Conservation (phyloP, 2,797 vertebrate genomes). For the Schizopygopsis pylzovi region DNA sequence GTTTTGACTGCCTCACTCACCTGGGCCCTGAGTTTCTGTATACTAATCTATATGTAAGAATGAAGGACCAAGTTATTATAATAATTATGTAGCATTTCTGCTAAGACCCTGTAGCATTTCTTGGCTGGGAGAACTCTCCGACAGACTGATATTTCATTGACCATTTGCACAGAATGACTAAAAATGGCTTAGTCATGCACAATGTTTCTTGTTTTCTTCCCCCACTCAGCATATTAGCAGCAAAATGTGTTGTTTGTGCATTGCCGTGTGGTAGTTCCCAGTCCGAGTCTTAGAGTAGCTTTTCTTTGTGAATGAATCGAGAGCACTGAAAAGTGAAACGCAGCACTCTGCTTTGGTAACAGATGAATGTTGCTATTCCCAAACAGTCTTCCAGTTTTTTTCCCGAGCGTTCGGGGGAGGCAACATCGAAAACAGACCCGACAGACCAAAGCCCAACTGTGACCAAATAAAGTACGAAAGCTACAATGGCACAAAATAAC, state of each 20-base stretch:
- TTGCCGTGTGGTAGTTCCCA: slow-evolving; percentile 50
- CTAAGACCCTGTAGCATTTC: slow-evolving; percentile 85
- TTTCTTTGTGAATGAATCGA: slow-evolving; percentile 34
- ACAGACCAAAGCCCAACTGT: slow-evolving; percentile 64
- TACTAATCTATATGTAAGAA: slow-evolving; percentile 64
- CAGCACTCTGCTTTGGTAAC: slow-evolving; percentile 37
- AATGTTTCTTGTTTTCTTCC: slow-evolving; percentile 40
- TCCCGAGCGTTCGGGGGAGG: slow-evolving; percentile 66
- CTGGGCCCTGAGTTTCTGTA: slow-evolving; percentile 42
- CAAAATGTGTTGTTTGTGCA: slow-evolving; percentile 28
- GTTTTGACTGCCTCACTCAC: slow-evolving; percentile 70
- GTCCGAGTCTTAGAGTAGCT: slow-evolving; percentile 39
- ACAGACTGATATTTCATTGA: slow-evolving; percentile 67
- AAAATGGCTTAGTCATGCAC: slow-evolving; percentile 70
- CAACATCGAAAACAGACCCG: slow-evolving; percentile 64
- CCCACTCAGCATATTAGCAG: slow-evolving; percentile 51
- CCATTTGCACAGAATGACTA: slow-evolving; percentile 72
- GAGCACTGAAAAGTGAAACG: slow-evolving; percentile 24
- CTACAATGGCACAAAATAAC: slow-evolving; percentile 42
- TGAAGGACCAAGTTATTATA: slow-evolving; percentile 68
- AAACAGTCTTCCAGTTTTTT: slow-evolving; percentile 80
- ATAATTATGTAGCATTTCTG: slow-evolving; percentile 85
- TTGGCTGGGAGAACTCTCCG: slow-evolving; percentile 75
- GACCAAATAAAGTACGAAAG: slow-evolving; percentile 69
- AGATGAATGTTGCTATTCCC: slow-evolving; percentile 56